These are phyloP conservation scores for Elaphurus davidianus DNA, from an alignment of 2,113 vertebrate species.

Conservation along the genomic window DNA sequence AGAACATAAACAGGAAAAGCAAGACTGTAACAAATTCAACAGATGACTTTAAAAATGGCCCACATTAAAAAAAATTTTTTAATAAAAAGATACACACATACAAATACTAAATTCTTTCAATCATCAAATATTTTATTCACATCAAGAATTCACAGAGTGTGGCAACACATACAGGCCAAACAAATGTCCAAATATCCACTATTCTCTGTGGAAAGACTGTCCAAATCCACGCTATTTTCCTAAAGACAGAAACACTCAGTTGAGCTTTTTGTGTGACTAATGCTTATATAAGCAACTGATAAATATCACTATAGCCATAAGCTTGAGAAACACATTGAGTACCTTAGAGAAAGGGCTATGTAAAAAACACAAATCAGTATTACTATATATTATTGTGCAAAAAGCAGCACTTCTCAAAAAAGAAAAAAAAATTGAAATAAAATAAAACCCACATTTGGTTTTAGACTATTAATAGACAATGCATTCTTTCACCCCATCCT, in stretches of 20 bases:
- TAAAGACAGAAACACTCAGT: slow-evolving; percentile 10
- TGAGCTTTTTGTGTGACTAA: neutral
- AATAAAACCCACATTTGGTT: slow-evolving; percentile 19
- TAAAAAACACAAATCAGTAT: slow-evolving; percentile 39
- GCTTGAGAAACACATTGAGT: neutral
- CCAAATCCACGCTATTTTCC: neutral
- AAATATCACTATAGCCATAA: slow-evolving; percentile 14
- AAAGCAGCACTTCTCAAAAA: neutral
- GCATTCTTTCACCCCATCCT: slow-evolving; percentile 1
- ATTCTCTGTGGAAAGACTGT: neutral
- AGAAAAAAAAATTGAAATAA: neutral
- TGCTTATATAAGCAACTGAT: slow-evolving; percentile 14
- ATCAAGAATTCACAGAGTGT: neutral
- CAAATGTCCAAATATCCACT: neutral
- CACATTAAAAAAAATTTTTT: neutral
- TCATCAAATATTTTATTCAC: slow-evolving; percentile 9
- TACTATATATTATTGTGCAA: neutral
- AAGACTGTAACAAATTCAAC: neutral
- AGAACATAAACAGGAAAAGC: neutral
- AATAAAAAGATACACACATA: neutral
- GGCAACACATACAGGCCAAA: neutral
- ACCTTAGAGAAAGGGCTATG: neutral
- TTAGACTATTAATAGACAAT: slow-evolving; percentile 52
- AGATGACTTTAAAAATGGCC: neutral
- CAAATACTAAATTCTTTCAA: neutral